These are phyloP conservation scores for Eupithecia abbreviata DNA, from an alignment of 2,888 invertebrate genomes.

Conservation along the genomic window DNA sequence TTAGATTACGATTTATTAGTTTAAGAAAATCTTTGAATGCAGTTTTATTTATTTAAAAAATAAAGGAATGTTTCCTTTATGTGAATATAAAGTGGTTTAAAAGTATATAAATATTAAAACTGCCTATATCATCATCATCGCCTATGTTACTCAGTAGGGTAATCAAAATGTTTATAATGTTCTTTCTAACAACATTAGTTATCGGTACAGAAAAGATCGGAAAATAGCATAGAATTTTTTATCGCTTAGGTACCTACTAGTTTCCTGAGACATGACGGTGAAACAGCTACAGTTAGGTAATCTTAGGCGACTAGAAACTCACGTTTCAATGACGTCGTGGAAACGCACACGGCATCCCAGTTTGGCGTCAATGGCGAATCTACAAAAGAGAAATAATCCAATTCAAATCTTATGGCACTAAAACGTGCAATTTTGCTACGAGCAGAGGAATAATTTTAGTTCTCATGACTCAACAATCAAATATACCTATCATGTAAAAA, in stretches of 20 bases:
- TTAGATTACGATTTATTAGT: too few species aligned
- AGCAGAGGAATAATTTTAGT: not conserved
- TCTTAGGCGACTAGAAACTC: slow-evolving; percentile 60
- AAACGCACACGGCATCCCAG: slow-evolving; percentile 82
- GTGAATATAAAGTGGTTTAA: too few species aligned
- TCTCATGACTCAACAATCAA: not conserved
- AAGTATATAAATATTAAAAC: too few species aligned
- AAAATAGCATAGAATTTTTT: not conserved
- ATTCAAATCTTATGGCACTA: slow-evolving; percentile 58
- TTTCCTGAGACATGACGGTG: not conserved
- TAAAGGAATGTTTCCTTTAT: too few species aligned
- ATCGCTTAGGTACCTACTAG: not conserved
- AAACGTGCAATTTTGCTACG: slow-evolving; percentile 21
- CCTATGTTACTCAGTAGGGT: too few species aligned
- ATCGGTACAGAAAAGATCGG: not conserved
- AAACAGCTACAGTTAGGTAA: not conserved
- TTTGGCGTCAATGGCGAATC: slow-evolving; percentile 83
- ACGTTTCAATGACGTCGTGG: slow-evolving; percentile 81
- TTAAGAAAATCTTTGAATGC: too few species aligned
- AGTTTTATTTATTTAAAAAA: too few species aligned
- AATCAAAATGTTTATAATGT: too few species aligned
- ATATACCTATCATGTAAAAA: too few species aligned
- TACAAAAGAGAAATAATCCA: slow-evolving; percentile 79
- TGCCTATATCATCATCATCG: too few species aligned
- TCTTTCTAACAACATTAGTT: not conserved